phyloP scores from a whole-genome alignment of 1,140 invertebrate genomes.

The Aphaenogaster floridana region DNA sequence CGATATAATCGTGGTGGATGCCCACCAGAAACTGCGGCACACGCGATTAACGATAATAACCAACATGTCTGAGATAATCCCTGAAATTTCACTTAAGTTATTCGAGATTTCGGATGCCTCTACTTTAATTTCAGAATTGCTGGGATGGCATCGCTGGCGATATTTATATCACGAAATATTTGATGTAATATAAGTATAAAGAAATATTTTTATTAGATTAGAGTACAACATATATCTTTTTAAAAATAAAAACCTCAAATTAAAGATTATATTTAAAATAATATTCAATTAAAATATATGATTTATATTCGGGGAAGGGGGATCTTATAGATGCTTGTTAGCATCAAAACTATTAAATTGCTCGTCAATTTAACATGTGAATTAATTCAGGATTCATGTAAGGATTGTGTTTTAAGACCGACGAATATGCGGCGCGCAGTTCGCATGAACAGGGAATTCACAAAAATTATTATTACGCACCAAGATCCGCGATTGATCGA shows the following conservation, averaged over 20 bases:
- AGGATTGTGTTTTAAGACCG: no score
- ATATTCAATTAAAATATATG: neutral
- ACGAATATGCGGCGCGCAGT: no score
- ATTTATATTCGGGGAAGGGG: neutral
- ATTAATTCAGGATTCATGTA: no score
- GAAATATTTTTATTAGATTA: neutral
- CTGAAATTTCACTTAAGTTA: conserved; percentile 47
- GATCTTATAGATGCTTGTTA: no score
- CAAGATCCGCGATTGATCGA: no score
- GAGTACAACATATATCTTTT: neutral
- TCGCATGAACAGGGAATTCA: no score
- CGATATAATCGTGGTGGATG: conserved; percentile 41
- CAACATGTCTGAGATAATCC: conserved; percentile 34
- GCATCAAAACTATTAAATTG: no score
- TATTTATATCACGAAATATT: neutral
- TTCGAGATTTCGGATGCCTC: neutral
- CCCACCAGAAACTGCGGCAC: conserved; percentile 30
- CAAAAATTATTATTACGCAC: no score
- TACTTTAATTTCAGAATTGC: conserved; percentile 23
- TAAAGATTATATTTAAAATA: neutral
- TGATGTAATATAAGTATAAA: neutral
- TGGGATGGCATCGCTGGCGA: neutral
- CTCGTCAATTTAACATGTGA: no score
- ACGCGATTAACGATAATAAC: conserved; percentile 51
- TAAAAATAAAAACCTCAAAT: neutral